Evolutionary conservation across 2,888 invertebrate genomes (phyloP).

Genomic region (Leptinotarsa tumamoca): DNA sequence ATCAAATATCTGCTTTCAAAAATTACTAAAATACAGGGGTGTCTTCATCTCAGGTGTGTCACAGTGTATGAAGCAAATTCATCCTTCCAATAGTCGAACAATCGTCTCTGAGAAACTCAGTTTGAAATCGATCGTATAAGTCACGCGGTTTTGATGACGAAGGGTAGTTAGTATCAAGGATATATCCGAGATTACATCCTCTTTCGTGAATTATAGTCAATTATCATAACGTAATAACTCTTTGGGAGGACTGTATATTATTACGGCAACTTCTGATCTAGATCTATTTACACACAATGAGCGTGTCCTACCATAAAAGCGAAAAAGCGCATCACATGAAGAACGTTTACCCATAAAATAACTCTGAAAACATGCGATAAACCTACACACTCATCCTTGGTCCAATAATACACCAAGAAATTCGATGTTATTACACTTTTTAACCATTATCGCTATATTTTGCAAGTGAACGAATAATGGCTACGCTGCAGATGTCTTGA

Average conservation of each 20-base stretch:
- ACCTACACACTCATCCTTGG: slow-evolving; percentile 34
- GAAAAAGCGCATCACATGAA: slow-evolving; percentile 16
- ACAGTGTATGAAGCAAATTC: too few relatives aligned
- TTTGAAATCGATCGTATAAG: too few relatives aligned
- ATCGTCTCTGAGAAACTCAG: too few relatives aligned
- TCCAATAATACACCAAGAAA: slow-evolving; percentile 33
- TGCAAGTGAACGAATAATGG: slow-evolving; percentile 50
- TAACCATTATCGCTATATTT: slow-evolving; percentile 44
- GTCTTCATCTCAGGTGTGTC: too few relatives aligned
- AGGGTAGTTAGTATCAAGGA: neutral
- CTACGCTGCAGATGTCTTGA: slow-evolving; percentile 50
- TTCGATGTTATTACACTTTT: slow-evolving; percentile 39
- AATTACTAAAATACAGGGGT: too few relatives aligned
- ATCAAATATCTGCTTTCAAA: too few relatives aligned
- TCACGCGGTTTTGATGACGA: too few relatives aligned
- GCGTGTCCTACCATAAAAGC: slow-evolving; percentile 27
- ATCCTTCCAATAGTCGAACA: too few relatives aligned
- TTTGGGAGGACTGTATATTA: slow-evolving; percentile 14
- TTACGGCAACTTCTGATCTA: slow-evolving; percentile 16
- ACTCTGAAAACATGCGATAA: slow-evolving; percentile 23
- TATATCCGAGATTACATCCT: neutral
- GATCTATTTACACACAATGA: slow-evolving; percentile 31
- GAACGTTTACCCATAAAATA: slow-evolving; percentile 24
- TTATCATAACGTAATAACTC: neutral
- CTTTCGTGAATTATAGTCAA: slow-evolving; percentile 13